Evolutionary conservation across 2,113 vertebrate species (phyloP), one percentile per base, ranked within the genome.

Genomic region (Coturnix japonica): DNA sequence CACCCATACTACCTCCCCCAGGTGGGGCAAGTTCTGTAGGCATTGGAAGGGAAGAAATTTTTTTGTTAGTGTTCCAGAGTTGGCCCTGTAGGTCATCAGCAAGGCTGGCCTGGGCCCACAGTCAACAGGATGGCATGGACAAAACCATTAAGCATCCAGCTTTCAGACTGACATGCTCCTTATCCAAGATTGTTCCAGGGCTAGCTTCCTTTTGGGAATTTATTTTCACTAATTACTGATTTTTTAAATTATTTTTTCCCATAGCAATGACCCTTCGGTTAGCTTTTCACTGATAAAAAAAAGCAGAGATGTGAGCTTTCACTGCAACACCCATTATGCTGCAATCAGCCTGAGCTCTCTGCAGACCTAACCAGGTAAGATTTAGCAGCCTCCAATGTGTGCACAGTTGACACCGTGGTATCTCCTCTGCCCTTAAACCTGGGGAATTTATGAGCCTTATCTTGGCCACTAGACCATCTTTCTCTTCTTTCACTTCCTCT

Each of bases 401-500:
- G 2, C 2, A 3, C 26, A 19, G 13, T 33, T 75, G 51, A 37
- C 25, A 59, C 6, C 84, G 51, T 30, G 46, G 7, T 3, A 7
- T 30, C 41, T 57, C 25, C 46, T 76, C 54, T 87, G 22, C 54
- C 49, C 67, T 82, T 54, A 92, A 80, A 60, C 41, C 21, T 56
- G 17, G 12, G 51, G 75, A 77, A 80, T 83, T 95, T 87, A 87
- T 82, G 64, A 95, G 63, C 33, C 28, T 95, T 87, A 59, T 94
- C 64, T 94, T 89, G 86, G 89, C 84, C 4, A 1, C 70, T 86
- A 30, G 65, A 80, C 66, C 37, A 81, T 90, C 17, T 37, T 95
- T 84, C 59, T 82, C 37, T 92, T 93, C 49, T 41, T 94, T 90
- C 83, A 75, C 66, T 96, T 96, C 92, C 92, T 95, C 57, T 60